Base-by-base conservation (phyloP, 2,888 invertebrate species). In the Conus canariensis region DNA sequence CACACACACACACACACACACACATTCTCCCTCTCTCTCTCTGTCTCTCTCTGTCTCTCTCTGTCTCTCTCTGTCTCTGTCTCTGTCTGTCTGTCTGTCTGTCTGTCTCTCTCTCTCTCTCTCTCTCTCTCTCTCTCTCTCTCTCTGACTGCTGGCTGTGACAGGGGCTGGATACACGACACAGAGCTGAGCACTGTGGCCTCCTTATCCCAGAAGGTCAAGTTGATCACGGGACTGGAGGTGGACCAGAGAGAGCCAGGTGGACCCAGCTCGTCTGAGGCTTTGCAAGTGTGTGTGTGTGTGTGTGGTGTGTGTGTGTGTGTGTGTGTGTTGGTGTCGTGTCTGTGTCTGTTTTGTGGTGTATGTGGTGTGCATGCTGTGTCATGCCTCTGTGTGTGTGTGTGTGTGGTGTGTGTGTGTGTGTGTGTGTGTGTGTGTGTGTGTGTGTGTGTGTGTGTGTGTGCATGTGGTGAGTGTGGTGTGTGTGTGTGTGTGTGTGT, bases 91-190 rank as follows among this genome's bases (percentile, higher is more conserved):
- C 70, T 67, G 45, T 70, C 87, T 87, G 45, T 83, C 45, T 83
- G 3, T 16, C 83, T 83, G 22, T 58, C 56, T 83, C 25, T 83
- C 19, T 58, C 56, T 83, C 45, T 83, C 58, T 58, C 45, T 45
- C 45, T 45, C 3, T 45, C 45, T 45, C 3, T 45, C 45, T 45
- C 9, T 82, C 80, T 5, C 0, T 45, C 80, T 30, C 12, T 82
- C 45, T 25, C 9, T 82, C 80, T 82, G 4, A 45, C 45, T 45
- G 45, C 45, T 45, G 45, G 45, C 14, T 16, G 9, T 25, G 30
- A 22, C 89, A 89, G 89, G 56, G 85, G 89, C 0, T 89, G 89
- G 89, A 85, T 89, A 45, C 58, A 89, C 64, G 89, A 89, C 58
- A 9, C 14, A 0, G 22, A 67, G 14, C n/a, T 89, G 64, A 10